A percentile compares a stretch with the other conserved stretches of the same genome.
Evolutionary conservation across 2,113 vertebrate species (phyloP).

Genomic region (Erpornis zantholeuca): DNA sequence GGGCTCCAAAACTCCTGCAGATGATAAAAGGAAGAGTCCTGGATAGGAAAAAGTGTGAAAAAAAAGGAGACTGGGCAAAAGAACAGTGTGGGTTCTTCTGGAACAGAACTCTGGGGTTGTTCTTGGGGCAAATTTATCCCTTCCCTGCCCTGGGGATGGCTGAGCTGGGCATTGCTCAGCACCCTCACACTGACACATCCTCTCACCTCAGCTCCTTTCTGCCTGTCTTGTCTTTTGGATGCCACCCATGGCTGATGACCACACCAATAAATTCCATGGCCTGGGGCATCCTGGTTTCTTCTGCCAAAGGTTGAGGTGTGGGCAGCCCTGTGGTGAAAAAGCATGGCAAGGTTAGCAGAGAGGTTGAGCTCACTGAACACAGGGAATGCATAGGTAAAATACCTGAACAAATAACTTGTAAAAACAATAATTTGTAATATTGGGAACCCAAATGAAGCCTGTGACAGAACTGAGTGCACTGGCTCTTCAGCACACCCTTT

Average conservation of each 20-base stretch:
- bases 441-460: not conserved
- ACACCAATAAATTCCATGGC: not conserved
- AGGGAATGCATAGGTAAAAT: not conserved
- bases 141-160: not conserved
- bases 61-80: not conserved
- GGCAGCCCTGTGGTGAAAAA: not conserved
- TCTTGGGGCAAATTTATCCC: not conserved
- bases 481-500: not conserved
- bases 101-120: not conserved
- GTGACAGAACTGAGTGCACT: not conserved
- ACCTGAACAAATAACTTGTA: not conserved
- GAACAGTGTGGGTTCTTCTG: no score
- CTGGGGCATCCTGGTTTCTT: not conserved
- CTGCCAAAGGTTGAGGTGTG: not conserved
- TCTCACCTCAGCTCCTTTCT: not conserved
- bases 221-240: not conserved
- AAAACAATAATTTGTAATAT: not conserved
- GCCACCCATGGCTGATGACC: not conserved
- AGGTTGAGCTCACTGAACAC: rapidly evolving
- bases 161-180: not conserved
- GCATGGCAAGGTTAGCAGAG: rapidly evolving
- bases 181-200: not conserved
- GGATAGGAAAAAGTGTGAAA: not conserved
- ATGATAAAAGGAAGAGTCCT: not conserved
- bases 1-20: not conserved